Conservation (phyloP, 1,140 invertebrate species). For the Drosophila mojavensis region DNA sequence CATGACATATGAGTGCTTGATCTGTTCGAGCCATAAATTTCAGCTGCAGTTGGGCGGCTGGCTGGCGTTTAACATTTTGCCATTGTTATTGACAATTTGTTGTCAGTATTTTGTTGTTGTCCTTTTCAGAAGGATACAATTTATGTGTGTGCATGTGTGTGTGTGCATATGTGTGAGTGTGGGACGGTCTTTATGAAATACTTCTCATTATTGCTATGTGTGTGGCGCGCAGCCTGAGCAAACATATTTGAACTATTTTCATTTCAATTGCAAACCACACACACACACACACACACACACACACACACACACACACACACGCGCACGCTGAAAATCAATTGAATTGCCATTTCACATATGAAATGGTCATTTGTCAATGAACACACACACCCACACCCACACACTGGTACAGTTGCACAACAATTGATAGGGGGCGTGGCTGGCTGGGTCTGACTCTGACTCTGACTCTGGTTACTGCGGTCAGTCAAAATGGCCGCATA, state of each 20-base stretch:
- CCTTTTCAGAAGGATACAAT: constrained; percentile 24
- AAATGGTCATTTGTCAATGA: constrained; percentile 82
- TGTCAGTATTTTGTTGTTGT: constrained; percentile 56
- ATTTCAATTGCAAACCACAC: constrained; percentile 78
- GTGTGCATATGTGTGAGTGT: constrained; percentile 11
- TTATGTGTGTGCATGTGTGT: constrained; percentile 20
- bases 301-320: not conserved
- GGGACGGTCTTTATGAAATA: constrained; percentile 71
- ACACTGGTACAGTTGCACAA: constrained; percentile 10
- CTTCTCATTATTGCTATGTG: constrained; percentile 65
- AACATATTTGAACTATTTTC: constrained; percentile 83
- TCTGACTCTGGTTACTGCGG: constrained; percentile 53
- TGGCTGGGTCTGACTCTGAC: constrained; percentile 13
- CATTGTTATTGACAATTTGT: constrained; percentile 80
- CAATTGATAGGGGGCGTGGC: constrained; percentile 56
- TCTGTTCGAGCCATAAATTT: constrained; percentile 76
- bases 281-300: constrained; percentile 16
- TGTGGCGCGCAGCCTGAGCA: constrained; percentile 37
- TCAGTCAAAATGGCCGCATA: constrained; percentile 80
- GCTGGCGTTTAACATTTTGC: constrained; percentile 56
- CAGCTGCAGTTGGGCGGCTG: constrained; percentile 35
- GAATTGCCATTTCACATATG: constrained; percentile 82
- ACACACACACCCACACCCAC: constrained; percentile 42
- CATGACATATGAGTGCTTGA: constrained; percentile 69
- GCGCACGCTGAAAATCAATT: constrained; percentile 68